phyloP scores from a whole-genome alignment of 2,797 vertebrate genomes.

The Hydrophis major region DNA sequence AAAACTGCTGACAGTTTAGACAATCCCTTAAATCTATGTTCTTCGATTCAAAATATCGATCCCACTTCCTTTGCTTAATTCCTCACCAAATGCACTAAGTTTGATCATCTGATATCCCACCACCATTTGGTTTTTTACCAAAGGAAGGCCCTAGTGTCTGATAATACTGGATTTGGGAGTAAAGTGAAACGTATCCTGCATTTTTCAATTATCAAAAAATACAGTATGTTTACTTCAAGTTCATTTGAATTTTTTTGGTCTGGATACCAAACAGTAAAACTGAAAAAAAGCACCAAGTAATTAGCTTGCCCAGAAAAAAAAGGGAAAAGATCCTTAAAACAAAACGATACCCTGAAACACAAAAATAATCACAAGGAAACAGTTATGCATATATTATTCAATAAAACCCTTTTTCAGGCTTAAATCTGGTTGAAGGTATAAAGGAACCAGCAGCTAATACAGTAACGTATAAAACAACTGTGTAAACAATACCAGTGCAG shows the following conservation, averaged over 20 bases:
- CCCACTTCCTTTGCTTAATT: constrained; percentile 53
- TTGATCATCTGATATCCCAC: constrained; percentile 11
- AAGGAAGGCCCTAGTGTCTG: constrained; percentile 58
- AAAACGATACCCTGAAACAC: constrained; percentile 23
- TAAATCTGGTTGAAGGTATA: constrained; percentile 66
- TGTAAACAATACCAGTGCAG: constrained; percentile 70
- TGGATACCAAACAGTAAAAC: constrained; percentile 42
- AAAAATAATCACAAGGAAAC: constrained; percentile 45
- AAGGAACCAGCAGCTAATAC: constrained; percentile 63
- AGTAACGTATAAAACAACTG: constrained; percentile 66
- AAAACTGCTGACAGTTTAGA: constrained; percentile 60
- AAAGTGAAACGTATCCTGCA: constrained; percentile 44
- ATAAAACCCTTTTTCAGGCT: constrained; percentile 64
- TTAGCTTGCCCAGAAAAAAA: constrained; percentile 50
- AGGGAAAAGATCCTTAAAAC: not conserved
- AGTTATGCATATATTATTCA: constrained; percentile 60
- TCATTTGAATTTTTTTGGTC: constrained; percentile 54
- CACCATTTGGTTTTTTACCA: constrained; percentile 31
- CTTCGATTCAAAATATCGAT: constrained; percentile 51
- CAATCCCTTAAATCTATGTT: constrained; percentile 52
- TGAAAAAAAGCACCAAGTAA: constrained; percentile 65
- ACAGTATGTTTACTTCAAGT: constrained; percentile 51
- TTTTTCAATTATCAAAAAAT: constrained; percentile 53
- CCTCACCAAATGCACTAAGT: constrained; percentile 41
- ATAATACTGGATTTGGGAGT: constrained; percentile 65